Evolutionary conservation across 2,113 vertebrate genomes (phyloP).

Genomic region (Trematocara zebra): DNA sequence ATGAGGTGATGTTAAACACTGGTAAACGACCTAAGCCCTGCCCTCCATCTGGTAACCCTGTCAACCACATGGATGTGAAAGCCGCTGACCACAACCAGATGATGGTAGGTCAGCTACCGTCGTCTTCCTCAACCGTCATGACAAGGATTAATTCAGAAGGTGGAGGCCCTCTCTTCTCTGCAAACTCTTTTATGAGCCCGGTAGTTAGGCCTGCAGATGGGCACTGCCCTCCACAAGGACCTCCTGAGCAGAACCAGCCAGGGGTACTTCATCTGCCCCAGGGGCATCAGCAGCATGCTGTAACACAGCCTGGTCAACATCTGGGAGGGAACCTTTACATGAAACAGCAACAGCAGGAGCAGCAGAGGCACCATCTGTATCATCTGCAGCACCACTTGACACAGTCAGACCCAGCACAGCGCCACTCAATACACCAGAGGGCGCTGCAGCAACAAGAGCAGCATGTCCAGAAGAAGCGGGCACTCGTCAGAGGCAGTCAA

Average conservation of each 20-base stretch:
- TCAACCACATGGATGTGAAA: slow-evolving; percentile 82
- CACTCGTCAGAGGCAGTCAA: slow-evolving; percentile 80
- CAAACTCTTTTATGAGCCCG: slow-evolving; percentile 80
- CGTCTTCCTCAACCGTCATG: slow-evolving; percentile 76
- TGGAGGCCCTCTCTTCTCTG: slow-evolving; percentile 79
- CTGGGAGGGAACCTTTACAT: slow-evolving; percentile 83
- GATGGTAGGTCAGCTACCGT: slow-evolving; percentile 79
- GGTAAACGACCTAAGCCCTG: slow-evolving; percentile 88
- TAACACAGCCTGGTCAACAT: slow-evolving; percentile 78
- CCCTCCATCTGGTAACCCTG: slow-evolving; percentile 47
- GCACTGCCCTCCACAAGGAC: slow-evolving; percentile 80
- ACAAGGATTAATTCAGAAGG: slow-evolving; percentile 76
- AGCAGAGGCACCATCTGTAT: slow-evolving; percentile 85
- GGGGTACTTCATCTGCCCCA: slow-evolving; percentile 79
- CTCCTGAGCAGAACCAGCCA: slow-evolving; percentile 79
- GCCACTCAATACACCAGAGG: slow-evolving; percentile 85
- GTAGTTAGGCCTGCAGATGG: slow-evolving; percentile 78
- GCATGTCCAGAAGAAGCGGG: slow-evolving; percentile 88
- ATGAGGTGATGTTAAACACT: slow-evolving; percentile 82
- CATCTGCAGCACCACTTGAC: slow-evolving; percentile 88
- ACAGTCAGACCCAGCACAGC: slow-evolving; percentile 79
- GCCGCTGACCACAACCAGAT: slow-evolving; percentile 81
- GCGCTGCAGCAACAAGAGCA: slow-evolving; percentile 81
- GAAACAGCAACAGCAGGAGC: slow-evolving; percentile 76
- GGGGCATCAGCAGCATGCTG: slow-evolving; percentile 77